Conservation (phyloP, 2,888 invertebrate genomes). For the Pachycephus smyrnensis region DNA sequence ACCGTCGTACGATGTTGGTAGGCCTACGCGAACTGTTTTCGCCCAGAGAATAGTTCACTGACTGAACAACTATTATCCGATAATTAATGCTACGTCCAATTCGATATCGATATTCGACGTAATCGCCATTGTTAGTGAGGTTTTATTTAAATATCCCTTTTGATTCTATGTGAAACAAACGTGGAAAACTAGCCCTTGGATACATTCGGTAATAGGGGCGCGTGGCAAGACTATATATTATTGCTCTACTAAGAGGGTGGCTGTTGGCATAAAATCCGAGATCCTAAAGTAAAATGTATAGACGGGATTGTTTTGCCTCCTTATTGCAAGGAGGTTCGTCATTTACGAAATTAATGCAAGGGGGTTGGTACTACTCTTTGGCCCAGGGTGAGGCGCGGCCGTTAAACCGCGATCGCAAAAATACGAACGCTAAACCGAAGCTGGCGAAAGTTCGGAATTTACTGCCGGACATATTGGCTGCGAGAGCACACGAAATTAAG, state of each 20-base stretch:
- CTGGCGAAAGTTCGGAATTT: constrained; percentile 60
- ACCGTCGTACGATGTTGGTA: neutral
- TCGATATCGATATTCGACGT: too few relatives aligned
- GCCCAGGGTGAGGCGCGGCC: constrained; percentile 26
- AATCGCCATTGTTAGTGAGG: neutral
- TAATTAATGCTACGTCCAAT: neutral
- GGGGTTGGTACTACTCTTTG: constrained; percentile 35
- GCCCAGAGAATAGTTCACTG: neutral
- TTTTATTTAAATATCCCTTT: neutral
- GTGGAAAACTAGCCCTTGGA: neutral
- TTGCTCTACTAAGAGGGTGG: neutral
- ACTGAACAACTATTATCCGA: neutral
- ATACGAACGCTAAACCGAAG: constrained; percentile 40
- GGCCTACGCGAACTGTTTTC: neutral
- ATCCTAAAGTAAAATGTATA: neutral
- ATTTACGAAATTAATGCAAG: constrained; percentile 55
- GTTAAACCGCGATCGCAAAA: constrained; percentile 51
- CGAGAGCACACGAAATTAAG: constrained; percentile 64
- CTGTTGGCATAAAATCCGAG: neutral
- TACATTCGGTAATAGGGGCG: neutral
- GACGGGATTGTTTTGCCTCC: neutral
- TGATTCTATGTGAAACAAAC: neutral
- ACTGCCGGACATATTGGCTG: constrained; percentile 65
- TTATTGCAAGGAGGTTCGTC: constrained; percentile 26
- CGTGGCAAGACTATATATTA: neutral